A percentile compares a stretch with the other conserved stretches of the same genome.
Evolutionary conservation across 2,113 vertebrate species (phyloP).

Genomic region (Hipposideros armiger): DNA sequence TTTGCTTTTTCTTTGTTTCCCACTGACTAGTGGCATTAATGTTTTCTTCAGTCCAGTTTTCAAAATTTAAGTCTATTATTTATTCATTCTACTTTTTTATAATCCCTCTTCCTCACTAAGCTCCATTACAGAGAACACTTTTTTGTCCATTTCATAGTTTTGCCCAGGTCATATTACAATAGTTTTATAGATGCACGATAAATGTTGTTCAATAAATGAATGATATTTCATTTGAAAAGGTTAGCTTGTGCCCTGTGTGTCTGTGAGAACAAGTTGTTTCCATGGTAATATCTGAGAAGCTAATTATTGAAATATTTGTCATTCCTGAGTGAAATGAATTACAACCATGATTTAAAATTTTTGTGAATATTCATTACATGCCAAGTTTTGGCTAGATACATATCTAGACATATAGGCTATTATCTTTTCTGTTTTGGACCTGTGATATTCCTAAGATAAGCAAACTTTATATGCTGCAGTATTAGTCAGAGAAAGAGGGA

Average conservation of each 20-base stretch:
- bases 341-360: slow-evolving; percentile 1
- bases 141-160: background rate
- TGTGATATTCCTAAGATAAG: background rate
- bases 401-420: background rate
- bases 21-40: background rate
- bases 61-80: background rate
- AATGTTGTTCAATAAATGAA: slow-evolving; percentile 49
- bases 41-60: background rate
- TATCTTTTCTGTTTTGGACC: background rate
- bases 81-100: background rate
- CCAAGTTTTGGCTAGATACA: background rate
- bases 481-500: background rate
- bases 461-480: background rate
- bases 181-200: slow-evolving; percentile 11
- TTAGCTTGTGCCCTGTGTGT: background rate
- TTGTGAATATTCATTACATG: background rate
- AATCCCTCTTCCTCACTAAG: background rate
- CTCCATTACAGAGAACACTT: background rate
- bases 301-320: slow-evolving; percentile 52
- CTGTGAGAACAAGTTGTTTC: slow-evolving; percentile 47
- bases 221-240: slow-evolving; percentile 22
- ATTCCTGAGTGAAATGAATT: slow-evolving; percentile 31
- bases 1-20: background rate
- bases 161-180: background rate
- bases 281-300: slow-evolving; percentile 51